Percentiles rank a stretch among this genome's conserved stretches.
phyloP scores from a whole-genome alignment of 2,888 invertebrate species.

The Gastracanthus pulcherrimus region DNA sequence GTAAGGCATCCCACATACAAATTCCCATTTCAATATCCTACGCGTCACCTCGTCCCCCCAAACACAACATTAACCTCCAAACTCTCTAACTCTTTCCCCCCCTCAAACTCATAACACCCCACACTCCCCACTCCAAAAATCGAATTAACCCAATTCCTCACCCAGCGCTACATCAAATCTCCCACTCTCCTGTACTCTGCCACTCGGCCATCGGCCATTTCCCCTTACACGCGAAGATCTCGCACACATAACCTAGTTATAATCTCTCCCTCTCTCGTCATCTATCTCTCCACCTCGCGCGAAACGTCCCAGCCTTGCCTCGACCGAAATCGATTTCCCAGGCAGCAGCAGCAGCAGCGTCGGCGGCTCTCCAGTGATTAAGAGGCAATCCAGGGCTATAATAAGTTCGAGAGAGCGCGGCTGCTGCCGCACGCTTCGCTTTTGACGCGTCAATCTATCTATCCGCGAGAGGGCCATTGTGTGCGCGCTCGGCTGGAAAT shows the following conservation, averaged over 20 bases:
- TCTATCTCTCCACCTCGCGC: no score
- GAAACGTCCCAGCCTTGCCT: not conserved
- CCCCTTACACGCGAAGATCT: not conserved
- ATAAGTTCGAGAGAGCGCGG: not conserved
- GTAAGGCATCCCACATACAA: not conserved
- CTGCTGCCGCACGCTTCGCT: not conserved
- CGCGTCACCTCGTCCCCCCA: not conserved
- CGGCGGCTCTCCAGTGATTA: no score
- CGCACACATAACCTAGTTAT: not conserved
- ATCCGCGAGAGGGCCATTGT: not conserved
- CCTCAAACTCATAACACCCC: not conserved
- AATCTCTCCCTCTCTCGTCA: no score
- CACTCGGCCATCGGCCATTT: no score
- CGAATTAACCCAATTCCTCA: not conserved
- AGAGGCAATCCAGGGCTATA: conserved; percentile 2
- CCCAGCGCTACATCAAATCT: not conserved
- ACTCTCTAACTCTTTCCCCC: not conserved
- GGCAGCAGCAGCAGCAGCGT: not conserved
- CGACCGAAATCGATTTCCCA: not conserved
- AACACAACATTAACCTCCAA: not conserved
- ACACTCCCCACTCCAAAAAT: not conserved
- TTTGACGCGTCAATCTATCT: conserved; percentile 1
- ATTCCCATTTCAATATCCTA: no score
- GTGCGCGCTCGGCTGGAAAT: not conserved
- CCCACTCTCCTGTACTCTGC: no score